These are phyloP conservation scores for Prunella himalayana DNA, from an alignment of 2,113 vertebrate genomes.

Conservation along the genomic window DNA sequence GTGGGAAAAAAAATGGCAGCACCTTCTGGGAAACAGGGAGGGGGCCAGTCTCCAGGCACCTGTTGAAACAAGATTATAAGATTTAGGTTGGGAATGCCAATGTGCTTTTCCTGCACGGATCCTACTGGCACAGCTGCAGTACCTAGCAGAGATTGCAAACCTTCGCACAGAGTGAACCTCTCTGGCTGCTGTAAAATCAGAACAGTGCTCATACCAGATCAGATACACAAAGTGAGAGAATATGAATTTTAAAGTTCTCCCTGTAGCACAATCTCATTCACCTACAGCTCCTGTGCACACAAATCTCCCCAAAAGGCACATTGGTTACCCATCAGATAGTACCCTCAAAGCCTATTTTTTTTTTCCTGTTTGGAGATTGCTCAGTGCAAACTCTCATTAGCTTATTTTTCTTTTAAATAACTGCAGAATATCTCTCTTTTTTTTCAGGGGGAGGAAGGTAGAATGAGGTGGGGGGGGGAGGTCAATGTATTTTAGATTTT, in stretches of 20 bases:
- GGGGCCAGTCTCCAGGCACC: neutral
- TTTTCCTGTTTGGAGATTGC: neutral
- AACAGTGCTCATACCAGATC: neutral
- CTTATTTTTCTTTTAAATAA: neutral
- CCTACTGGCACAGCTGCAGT: neutral
- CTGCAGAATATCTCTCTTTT: neutral
- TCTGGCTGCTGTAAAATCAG: neutral
- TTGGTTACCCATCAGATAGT: neutral
- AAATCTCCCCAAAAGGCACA: neutral
- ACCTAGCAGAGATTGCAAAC: neutral
- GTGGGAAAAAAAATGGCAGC: neutral
- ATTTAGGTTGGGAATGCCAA: neutral
- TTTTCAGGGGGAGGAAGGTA: neutral
- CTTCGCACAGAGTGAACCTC: rapidly evolving
- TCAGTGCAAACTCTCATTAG: neutral
- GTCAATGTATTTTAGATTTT: neutral
- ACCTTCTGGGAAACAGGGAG: neutral
- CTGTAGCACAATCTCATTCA: neutral
- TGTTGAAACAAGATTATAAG: neutral
- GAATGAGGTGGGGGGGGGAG: rapidly evolving
- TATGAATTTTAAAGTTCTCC: neutral
- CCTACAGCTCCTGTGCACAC: neutral
- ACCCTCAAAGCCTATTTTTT: neutral
- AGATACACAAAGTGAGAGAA: neutral
- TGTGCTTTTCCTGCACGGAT: rapidly evolving